A percentile compares a stretch with the other conserved stretches of the same genome.
Evolutionary conservation across 2,888 invertebrate genomes (phyloP).

Genomic region (Patella depressa): DNA sequence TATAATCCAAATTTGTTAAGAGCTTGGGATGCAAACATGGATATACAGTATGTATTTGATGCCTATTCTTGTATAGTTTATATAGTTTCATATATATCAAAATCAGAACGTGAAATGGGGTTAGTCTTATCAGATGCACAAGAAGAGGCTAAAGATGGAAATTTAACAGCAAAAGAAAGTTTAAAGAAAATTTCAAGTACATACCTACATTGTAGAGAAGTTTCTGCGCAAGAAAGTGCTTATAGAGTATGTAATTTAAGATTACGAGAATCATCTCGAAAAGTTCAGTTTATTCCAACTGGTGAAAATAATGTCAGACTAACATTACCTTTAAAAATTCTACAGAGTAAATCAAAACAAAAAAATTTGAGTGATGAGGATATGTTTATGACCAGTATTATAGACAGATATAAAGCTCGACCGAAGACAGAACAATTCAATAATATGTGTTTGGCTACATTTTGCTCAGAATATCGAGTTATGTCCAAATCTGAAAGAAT

Average conservation of each 20-base stretch:
- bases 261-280: constrained; percentile 26
- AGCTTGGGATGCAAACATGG: constrained; percentile 30
- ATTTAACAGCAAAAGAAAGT: constrained; percentile 21
- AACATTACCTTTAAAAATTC: neutral
- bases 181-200: constrained; percentile 27
- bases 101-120: constrained; percentile 35
- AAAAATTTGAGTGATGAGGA: constrained; percentile 16
- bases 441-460: constrained; percentile 17
- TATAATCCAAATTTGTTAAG: constrained; percentile 28
- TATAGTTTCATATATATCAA: constrained; percentile 45
- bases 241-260: constrained; percentile 31
- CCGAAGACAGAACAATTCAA: neutral
- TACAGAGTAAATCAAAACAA: neutral
- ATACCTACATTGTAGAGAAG: constrained; percentile 33
- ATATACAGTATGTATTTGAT: constrained; percentile 32
- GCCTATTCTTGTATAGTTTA: constrained; percentile 42
- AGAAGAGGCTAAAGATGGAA: constrained; percentile 28
- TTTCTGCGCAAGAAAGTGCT: constrained; percentile 33
- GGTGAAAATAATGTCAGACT: constrained; percentile 21
- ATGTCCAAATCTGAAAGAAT: constrained; percentile 10
- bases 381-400: constrained; percentile 19
- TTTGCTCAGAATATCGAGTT: constrained; percentile 23
- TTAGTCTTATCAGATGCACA: constrained; percentile 26
- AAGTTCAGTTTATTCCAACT: constrained; percentile 30
- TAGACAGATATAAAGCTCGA: constrained; percentile 15